phyloP scores from a whole-genome alignment of 2,797 vertebrate genomes.

The Otolemur crassicaudatus region DNA sequence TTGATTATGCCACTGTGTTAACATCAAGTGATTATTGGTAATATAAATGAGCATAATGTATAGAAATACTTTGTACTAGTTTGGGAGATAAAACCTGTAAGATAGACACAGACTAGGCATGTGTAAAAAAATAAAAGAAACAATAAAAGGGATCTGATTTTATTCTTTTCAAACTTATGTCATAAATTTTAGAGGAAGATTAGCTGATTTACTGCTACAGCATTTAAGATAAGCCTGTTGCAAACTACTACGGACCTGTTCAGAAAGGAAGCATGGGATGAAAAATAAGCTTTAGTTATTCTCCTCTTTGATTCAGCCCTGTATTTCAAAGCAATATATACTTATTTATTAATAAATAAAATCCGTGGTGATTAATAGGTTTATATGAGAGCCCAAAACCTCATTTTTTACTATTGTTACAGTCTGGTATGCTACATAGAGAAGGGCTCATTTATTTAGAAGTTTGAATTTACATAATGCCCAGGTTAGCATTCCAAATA shows the following conservation, averaged over 20 bases:
- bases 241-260: neutral
- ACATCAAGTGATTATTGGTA: neutral
- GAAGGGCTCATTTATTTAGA: neutral
- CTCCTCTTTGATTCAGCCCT: neutral
- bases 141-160: neutral
- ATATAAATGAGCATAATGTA: neutral
- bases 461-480: neutral
- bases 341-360: neutral
- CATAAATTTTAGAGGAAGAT: neutral
- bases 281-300: neutral
- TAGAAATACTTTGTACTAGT: neutral
- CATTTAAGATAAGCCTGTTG: neutral
- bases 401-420: neutral
- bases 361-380: neutral
- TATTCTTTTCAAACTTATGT: neutral
- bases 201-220: neutral
- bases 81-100: neutral
- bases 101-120: neutral
- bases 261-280: neutral
- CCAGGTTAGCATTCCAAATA: neutral
- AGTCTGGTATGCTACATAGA: neutral
- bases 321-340: neutral
- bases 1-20: neutral
- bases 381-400: neutral
- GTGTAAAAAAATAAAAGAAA: neutral